These are phyloP conservation scores for Isoperla grammatica DNA, from an alignment of 2,888 invertebrate species.

Conservation along the genomic window DNA sequence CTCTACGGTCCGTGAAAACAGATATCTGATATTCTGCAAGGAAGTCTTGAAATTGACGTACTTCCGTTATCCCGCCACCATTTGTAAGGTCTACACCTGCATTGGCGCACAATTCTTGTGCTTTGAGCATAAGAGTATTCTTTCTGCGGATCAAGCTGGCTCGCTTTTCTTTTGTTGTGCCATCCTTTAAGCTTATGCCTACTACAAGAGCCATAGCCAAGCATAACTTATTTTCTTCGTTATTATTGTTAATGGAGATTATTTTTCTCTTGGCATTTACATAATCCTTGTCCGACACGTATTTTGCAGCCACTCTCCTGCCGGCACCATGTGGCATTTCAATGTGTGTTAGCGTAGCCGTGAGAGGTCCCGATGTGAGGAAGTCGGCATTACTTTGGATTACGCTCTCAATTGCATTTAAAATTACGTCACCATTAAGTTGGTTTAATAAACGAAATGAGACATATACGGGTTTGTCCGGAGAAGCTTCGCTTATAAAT, in stretches of 20 bases:
- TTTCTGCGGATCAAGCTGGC: neutral
- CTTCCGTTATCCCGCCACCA: conserved; percentile 1
- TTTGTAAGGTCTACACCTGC: neutral
- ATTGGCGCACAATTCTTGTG: neutral
- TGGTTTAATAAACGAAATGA: no score
- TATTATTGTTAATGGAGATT: neutral
- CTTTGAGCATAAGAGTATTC: neutral
- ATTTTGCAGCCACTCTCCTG: neutral
- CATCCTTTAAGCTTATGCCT: neutral
- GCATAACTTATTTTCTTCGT: conserved; percentile 1
- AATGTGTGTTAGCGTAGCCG: neutral
- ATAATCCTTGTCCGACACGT: neutral
- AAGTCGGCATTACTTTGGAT: conserved; percentile 12
- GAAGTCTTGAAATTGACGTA: neutral
- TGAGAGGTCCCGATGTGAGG: neutral
- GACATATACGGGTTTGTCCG: no score
- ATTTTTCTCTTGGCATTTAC: neutral
- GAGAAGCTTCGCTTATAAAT: no score
- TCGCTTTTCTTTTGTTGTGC: neutral
- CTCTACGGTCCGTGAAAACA: neutral
- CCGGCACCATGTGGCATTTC: neutral
- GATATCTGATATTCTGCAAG: neutral
- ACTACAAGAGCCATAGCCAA: conserved; percentile 7
- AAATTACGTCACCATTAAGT: neutral
- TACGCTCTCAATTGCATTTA: neutral